Conservation (phyloP, 2,888 invertebrate species). For the Caenorhabditis becei region DNA sequence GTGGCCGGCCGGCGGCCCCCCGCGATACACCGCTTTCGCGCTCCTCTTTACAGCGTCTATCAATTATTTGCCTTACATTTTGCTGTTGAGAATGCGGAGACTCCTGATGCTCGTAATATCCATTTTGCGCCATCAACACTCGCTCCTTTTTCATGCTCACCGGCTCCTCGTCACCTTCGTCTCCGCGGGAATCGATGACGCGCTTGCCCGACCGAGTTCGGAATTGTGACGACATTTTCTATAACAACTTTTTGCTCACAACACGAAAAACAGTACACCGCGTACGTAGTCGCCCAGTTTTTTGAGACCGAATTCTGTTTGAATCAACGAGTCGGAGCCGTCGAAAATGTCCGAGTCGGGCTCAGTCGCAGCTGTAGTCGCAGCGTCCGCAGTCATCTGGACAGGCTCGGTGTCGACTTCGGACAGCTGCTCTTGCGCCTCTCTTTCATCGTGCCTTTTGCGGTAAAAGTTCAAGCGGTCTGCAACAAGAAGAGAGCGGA, state of each 20-base stretch:
- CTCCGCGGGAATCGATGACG: conserved; percentile 10
- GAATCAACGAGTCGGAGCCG: conserved; percentile 28
- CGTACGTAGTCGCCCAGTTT: conserved; percentile 22
- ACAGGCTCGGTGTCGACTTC: background rate
- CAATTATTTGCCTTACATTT: conserved; percentile 55
- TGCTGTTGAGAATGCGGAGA: conserved; percentile 32
- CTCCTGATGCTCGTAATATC: conserved; percentile 15
- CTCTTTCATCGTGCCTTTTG: conserved; percentile 25
- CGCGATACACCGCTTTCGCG: conserved; percentile 31
- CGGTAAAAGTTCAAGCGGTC: conserved; percentile 46
- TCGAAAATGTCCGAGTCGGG: conserved; percentile 23
- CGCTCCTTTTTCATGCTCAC: conserved; percentile 16
- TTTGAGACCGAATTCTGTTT: conserved; percentile 50
- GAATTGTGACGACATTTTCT: conserved; percentile 24
- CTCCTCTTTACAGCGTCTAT: conserved; percentile 49
- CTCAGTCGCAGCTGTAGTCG: background rate
- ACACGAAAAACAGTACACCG: background rate
- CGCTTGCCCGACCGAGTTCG: conserved; percentile 4
- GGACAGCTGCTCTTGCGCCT: background rate
- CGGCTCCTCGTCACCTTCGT: background rate
- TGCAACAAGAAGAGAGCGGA: conserved; percentile 29
- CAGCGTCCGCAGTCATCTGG: background rate
- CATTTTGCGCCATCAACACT: conserved; percentile 17
- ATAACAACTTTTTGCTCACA: conserved; percentile 10
- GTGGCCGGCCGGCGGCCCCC: conserved; percentile 26